phyloP scores from a whole-genome alignment of 2,113 vertebrate genomes.

The Hassar affinis region DNA sequence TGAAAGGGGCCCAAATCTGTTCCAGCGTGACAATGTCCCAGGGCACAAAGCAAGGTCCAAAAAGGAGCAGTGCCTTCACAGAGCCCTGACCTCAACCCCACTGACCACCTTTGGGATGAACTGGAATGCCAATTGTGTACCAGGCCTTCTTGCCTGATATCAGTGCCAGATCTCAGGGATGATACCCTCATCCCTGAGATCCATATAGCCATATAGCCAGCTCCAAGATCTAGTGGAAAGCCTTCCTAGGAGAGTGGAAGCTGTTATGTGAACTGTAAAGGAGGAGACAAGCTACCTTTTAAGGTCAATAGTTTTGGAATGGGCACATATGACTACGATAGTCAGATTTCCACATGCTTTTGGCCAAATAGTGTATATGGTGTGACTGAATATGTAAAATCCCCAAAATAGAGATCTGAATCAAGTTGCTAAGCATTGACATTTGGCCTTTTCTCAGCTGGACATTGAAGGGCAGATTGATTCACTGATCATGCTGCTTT shows the following conservation, averaged over 20 bases:
- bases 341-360: background rate
- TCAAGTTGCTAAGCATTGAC: background rate
- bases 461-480: conserved; percentile 91
- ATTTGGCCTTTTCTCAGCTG: conserved; percentile 74
- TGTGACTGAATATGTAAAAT: background rate
- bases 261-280: background rate
- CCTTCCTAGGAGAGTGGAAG: background rate
- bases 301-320: background rate
- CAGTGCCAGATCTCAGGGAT: background rate
- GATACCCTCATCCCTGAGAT: background rate
- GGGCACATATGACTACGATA: background rate
- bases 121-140: background rate
- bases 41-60: background rate
- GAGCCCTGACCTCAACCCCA: background rate
- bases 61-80: background rate
- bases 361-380: background rate
- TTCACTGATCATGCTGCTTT: conserved; percentile 84
- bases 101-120: background rate
- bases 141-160: background rate
- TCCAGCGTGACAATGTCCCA: background rate
- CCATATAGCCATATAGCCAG: background rate
- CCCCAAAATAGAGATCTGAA: background rate
- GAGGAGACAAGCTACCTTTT: background rate
- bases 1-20: background rate
- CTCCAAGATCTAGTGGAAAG: background rate